Evolutionary conservation across 2,888 invertebrate species (phyloP).

Genomic region (Orthonevra nobilis): DNA sequence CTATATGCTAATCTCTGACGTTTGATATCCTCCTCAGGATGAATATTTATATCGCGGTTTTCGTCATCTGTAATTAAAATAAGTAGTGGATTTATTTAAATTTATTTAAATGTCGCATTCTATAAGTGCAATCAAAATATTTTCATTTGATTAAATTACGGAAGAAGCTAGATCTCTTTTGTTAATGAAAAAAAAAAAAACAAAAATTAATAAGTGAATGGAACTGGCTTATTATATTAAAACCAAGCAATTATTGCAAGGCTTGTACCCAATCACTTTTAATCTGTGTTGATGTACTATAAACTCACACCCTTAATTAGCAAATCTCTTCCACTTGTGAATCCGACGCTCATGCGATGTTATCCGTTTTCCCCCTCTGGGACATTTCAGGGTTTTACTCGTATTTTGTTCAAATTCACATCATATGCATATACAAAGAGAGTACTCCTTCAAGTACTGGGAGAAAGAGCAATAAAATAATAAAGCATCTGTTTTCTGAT

Average conservation of each 20-base stretch:
- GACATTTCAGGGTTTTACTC: slow-evolving; percentile 4
- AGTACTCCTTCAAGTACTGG: neutral
- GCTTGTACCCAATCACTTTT: neutral
- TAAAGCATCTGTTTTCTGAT: slow-evolving; percentile 65
- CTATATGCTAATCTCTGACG: slow-evolving; percentile 93
- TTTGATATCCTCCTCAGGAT: slow-evolving; percentile 93
- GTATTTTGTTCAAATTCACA: slow-evolving; percentile 56
- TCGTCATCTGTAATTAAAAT: slow-evolving; percentile 84
- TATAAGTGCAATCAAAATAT: too few species aligned
- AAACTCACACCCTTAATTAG: slow-evolving; percentile 54
- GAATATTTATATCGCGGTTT: slow-evolving; percentile 92
- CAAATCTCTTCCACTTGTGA: neutral
- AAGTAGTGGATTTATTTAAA: too few species aligned
- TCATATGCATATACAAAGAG: neutral
- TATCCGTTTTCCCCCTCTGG: slow-evolving; percentile 14
- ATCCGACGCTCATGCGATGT: slow-evolving; percentile 21
- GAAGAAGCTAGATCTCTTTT: too few species aligned
- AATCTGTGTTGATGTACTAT: slow-evolving; percentile 11
- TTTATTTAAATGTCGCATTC: too few species aligned
- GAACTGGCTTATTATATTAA: too few species aligned
- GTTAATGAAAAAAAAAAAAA: too few species aligned
- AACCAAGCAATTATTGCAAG: too few species aligned
- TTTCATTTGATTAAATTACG: too few species aligned
- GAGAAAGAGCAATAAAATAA: slow-evolving; percentile 57
- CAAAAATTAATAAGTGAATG: too few species aligned